A percentile compares a stretch with the other conserved stretches of the same genome.
Conservation (phyloP, 2,797 vertebrate species). For the Numenius phaeopus region DNA sequence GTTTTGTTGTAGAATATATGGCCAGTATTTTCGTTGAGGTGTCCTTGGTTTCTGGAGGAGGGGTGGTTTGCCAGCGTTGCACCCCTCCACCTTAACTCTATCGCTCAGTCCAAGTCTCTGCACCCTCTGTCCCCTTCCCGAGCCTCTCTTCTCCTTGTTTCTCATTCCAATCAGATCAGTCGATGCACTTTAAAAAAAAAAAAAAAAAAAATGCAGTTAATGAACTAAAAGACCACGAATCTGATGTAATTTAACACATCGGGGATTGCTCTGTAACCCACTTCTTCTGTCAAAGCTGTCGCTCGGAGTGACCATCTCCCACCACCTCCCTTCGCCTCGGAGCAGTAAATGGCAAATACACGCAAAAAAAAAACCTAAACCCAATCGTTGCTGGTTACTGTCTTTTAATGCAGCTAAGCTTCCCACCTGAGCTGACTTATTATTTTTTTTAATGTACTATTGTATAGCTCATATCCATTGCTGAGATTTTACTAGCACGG, state of each 20-base stretch:
- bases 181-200: slow-evolving; percentile 72
- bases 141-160: slow-evolving; percentile 45
- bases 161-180: slow-evolving; percentile 68
- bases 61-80: slow-evolving; percentile 59
- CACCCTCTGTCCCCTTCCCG: slow-evolving; percentile 12
- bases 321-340: not conserved
- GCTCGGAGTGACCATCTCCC: not conserved
- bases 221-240: slow-evolving; percentile 43
- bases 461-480: slow-evolving; percentile 57
- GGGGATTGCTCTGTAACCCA: slow-evolving; percentile 33
- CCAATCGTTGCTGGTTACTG: slow-evolving; percentile 33
- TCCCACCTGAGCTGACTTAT: slow-evolving; percentile 39
- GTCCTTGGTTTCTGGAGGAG: slow-evolving; percentile 57
- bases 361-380: not conserved
- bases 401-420: slow-evolving; percentile 60
- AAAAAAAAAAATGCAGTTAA: not conserved
- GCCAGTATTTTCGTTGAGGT: slow-evolving; percentile 77
- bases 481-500: slow-evolving; percentile 74
- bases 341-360: slow-evolving; percentile 28
- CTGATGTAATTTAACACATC: slow-evolving; percentile 33
- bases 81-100: slow-evolving; percentile 48
- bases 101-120: slow-evolving; percentile 63
- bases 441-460: slow-evolving; percentile 24
- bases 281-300: slow-evolving; percentile 12
- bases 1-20: slow-evolving; percentile 70